Evolutionary conservation across 2,888 invertebrate genomes (phyloP).

Genomic region (Kuschelorhynchus macadamiae): DNA sequence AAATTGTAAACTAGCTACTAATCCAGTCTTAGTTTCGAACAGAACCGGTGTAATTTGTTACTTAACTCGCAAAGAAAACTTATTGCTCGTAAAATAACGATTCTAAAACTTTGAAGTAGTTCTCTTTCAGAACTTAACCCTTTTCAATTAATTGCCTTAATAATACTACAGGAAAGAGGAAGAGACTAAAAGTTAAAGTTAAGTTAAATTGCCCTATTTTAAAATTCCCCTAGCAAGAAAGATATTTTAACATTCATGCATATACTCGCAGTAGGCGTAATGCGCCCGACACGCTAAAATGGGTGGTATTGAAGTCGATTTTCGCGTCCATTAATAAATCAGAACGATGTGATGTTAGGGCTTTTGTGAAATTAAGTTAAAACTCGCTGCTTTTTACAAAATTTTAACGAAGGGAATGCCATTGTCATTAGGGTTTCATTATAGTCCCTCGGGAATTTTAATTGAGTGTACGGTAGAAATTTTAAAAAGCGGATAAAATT

Average conservation of each 20-base stretch:
- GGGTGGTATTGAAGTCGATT: constrained; percentile 46
- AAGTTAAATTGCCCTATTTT: constrained; percentile 47
- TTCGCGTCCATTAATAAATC: constrained; percentile 47
- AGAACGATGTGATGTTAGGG: constrained; percentile 45
- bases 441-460: constrained; percentile 17
- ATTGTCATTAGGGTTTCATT: constrained; percentile 41
- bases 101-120: neutral
- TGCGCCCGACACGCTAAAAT: constrained; percentile 27
- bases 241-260: constrained; percentile 47
- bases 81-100: neutral
- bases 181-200: constrained; percentile 40
- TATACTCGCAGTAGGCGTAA: constrained; percentile 34
- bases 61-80: neutral
- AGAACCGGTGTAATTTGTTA: too few relatives aligned
- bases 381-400: constrained; percentile 36
- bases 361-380: constrained; percentile 47
- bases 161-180: constrained; percentile 45
- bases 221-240: constrained; percentile 37
- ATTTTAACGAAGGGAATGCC: constrained; percentile 36
- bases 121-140: constrained; percentile 27
- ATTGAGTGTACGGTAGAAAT: constrained; percentile 12
- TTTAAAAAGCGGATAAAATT: neutral
- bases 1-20: too few relatives aligned
- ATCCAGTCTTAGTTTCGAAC: too few relatives aligned
- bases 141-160: constrained; percentile 49